Conservation (phyloP, 1,140 invertebrate genomes). For the Sitodiplosis mosellana region DNA sequence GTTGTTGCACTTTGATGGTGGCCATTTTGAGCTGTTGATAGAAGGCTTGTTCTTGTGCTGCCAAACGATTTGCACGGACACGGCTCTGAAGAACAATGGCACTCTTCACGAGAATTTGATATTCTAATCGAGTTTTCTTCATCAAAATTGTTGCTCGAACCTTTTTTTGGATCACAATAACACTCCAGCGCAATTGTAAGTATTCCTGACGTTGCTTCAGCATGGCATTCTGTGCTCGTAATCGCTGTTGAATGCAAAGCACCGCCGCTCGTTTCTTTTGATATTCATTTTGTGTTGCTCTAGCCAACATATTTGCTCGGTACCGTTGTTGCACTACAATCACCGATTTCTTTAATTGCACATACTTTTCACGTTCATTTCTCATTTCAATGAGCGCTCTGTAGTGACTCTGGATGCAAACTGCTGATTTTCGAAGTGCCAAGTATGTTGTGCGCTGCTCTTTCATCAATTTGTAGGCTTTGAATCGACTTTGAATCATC, state of each 20-base stretch:
- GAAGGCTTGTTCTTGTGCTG: too few species aligned
- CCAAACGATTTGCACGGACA: too few species aligned
- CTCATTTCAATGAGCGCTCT: background rate
- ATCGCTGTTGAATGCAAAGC: conserved; percentile 11
- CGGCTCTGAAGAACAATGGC: too few species aligned
- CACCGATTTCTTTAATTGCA: conserved; percentile 12
- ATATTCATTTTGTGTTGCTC: conserved; percentile 16
- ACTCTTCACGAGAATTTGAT: too few species aligned
- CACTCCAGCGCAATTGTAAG: conserved; percentile 5
- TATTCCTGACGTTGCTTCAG: conserved; percentile 5
- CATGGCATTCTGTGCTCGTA: background rate
- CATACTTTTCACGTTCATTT: background rate
- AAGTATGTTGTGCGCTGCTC: background rate
- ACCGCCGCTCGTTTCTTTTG: conserved; percentile 8
- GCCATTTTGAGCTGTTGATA: too few species aligned
- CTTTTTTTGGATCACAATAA: conserved; percentile 10
- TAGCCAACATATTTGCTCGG: conserved; percentile 21
- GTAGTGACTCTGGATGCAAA: background rate
- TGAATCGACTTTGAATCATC: background rate
- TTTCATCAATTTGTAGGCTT: background rate
- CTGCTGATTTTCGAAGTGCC: background rate
- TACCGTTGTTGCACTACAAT: conserved; percentile 28
- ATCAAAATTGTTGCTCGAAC: conserved; percentile 11
- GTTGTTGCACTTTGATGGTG: too few species aligned
- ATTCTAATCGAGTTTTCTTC: too few species aligned